A percentile compares a stretch with the other conserved stretches of the same genome.
Conservation (phyloP, 2,888 invertebrate genomes). For the Abrostola tripartita region DNA sequence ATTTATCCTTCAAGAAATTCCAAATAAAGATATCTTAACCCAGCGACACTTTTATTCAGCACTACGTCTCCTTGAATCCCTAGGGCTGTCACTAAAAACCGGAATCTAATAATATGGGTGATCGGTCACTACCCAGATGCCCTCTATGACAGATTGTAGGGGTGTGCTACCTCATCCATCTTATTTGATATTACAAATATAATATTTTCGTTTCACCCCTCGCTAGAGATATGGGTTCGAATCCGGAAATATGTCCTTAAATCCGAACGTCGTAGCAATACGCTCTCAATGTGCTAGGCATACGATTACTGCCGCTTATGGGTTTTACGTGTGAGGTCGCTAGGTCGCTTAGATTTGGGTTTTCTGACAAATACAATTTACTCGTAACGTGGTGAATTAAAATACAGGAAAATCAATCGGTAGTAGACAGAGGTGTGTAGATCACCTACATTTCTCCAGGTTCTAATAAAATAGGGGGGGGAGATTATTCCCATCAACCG, state of each 20-base stretch:
- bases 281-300: not conserved
- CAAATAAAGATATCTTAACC: not conserved
- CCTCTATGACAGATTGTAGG: constrained; percentile 38
- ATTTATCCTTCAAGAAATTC: too few species aligned
- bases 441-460: too few species aligned
- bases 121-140: constrained; percentile 28
- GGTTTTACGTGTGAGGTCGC: not conserved
- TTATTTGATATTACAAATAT: constrained; percentile 43
- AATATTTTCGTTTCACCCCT: constrained; percentile 30
- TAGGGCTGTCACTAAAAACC: constrained; percentile 5
- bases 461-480: too few species aligned
- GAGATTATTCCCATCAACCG: too few species aligned
- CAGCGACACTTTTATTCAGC: not conserved
- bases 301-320: not conserved
- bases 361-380: too few species aligned
- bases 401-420: too few species aligned
- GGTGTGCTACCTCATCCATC: constrained; percentile 26
- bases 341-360: too few species aligned
- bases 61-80: not conserved
- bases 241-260: constrained; percentile 2
- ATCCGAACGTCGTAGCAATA: not conserved
- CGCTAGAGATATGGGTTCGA: constrained; percentile 6
- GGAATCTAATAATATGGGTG: constrained; percentile 42
- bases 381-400: too few species aligned
- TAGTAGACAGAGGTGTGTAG: too few species aligned